Conservation (phyloP, 2,113 vertebrate species). For the Poicephalus meyeri region DNA sequence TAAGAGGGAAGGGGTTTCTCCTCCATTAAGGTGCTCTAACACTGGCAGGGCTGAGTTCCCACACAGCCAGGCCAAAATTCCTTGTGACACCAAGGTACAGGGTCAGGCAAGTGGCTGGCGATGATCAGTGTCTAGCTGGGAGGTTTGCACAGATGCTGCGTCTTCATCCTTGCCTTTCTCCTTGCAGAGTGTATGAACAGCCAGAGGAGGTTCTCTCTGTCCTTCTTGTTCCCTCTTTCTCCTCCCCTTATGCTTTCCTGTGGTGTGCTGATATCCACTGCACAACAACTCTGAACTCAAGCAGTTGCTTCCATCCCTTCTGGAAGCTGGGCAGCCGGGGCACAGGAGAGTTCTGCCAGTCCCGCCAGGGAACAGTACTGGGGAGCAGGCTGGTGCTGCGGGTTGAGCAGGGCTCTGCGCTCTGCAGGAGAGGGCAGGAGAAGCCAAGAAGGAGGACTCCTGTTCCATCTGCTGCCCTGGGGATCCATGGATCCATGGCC, state of each 20-base stretch:
- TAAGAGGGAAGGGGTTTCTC: neutral
- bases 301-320: neutral
- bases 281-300: neutral
- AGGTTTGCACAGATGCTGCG: rapidly evolving
- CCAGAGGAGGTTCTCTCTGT: neutral
- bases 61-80: neutral
- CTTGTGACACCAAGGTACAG: rapidly evolving
- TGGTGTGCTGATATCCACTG: neutral
- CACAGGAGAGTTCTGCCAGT: neutral
- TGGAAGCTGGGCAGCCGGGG: neutral
- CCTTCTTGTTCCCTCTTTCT: neutral
- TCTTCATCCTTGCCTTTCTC: neutral
- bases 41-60: neutral
- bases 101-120: neutral
- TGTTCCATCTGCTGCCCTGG: neutral
- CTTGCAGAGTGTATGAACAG: neutral
- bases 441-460: neutral
- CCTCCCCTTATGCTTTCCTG: neutral
- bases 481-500: neutral
- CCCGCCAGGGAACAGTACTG: rapidly evolving
- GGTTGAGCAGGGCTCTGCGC: neutral
- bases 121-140: neutral
- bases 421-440: neutral
- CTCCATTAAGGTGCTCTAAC: neutral
- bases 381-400: neutral